These are phyloP conservation scores for Agonopterix subpropinquella DNA, from an alignment of 2,888 invertebrate species.

Conservation along the genomic window DNA sequence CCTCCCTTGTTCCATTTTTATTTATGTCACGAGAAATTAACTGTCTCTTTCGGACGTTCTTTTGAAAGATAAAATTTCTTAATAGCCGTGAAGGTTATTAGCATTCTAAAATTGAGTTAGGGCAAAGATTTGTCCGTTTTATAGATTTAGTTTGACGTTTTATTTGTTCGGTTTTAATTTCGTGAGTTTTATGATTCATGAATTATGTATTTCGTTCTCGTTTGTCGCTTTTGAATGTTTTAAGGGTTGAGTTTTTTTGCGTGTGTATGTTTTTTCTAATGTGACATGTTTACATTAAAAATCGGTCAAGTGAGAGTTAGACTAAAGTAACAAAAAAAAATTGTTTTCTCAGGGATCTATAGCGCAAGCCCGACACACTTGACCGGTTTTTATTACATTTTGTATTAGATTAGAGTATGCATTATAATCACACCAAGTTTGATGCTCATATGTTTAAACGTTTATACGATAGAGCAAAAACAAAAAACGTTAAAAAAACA, in stretches of 20 bases:
- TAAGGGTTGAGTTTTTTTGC: not conserved
- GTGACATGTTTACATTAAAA: no score
- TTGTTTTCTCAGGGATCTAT: no score
- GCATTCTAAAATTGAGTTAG: slow-evolving; percentile 21
- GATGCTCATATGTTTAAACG: no score
- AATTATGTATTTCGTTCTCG: not conserved
- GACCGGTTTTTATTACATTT: no score
- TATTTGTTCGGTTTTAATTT: slow-evolving; percentile 4
- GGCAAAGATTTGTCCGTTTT: slow-evolving; percentile 19
- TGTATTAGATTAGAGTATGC: no score
- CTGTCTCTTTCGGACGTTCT: slow-evolving; percentile 44
- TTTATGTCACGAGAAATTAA: slow-evolving; percentile 72
- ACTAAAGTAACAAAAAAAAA: no score
- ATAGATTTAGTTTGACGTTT: slow-evolving; percentile 8
- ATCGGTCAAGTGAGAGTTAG: no score
- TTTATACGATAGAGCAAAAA: no score
- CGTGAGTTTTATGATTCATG: slow-evolving; percentile 1
- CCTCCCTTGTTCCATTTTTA: slow-evolving; percentile 50
- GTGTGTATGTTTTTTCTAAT: no score
- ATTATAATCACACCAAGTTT: no score
- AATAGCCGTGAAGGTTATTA: slow-evolving; percentile 40
- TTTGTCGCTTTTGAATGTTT: slow-evolving; percentile 1
- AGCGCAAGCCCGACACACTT: no score
- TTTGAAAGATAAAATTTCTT: slow-evolving; percentile 54
- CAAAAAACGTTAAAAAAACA: no score